A percentile compares a stretch with the other conserved stretches of the same genome.
These are phyloP conservation scores for Rhabdomys dilectus DNA, from an alignment of 2,113 vertebrate species.

Conservation along the genomic window DNA sequence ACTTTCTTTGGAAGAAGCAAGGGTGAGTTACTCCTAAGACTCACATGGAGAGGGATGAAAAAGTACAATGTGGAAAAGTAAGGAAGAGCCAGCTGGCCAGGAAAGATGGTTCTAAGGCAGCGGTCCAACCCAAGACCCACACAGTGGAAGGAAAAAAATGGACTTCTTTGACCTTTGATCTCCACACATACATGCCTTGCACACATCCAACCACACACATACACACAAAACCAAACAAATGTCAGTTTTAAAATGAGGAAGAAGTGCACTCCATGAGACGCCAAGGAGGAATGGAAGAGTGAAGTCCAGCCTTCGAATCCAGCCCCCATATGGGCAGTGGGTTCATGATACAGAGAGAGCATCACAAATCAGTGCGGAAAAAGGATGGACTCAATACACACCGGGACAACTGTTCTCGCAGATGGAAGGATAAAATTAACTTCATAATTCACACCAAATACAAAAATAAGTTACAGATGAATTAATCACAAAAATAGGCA, in stretches of 20 bases:
- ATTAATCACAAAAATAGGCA: constrained; percentile 51
- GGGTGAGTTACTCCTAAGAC: constrained; percentile 21
- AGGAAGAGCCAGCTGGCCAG: not conserved
- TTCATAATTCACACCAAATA: constrained; percentile 65
- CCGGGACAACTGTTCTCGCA: not conserved
- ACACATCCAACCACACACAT: not conserved
- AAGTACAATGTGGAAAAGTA: constrained; percentile 43
- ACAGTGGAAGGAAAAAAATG: not conserved
- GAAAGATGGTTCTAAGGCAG: not conserved
- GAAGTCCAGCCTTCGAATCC: not conserved
- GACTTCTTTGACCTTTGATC: not conserved
- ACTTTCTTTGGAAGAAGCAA: constrained; percentile 11
- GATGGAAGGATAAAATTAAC: constrained; percentile 62
- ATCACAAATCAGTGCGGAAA: not conserved
- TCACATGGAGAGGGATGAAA: constrained; percentile 4
- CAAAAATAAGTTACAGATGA: constrained; percentile 60
- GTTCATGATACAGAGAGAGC: constrained; percentile 13
- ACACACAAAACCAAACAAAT: not conserved
- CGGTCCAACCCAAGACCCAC: not conserved
- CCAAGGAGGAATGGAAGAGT: not conserved
- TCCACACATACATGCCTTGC: not conserved
- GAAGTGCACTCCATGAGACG: not conserved
- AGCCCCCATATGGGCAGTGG: not conserved
- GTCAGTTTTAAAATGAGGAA: not conserved
- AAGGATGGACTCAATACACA: not conserved